These are phyloP conservation scores for Heliconius nattereri DNA, from an alignment of 1,140 invertebrate species.

Conservation along the genomic window DNA sequence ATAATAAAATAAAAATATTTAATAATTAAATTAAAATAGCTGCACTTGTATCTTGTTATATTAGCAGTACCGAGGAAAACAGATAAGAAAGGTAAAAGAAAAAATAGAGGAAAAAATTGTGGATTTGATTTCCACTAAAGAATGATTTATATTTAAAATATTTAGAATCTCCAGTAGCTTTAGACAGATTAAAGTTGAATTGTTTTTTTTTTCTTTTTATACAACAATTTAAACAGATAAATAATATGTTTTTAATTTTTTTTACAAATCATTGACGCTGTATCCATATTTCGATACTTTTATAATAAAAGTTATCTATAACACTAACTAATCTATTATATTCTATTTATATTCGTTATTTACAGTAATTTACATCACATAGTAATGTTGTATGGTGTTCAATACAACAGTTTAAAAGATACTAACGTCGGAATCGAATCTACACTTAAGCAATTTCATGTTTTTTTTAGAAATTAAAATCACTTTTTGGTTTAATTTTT, in stretches of 20 bases:
- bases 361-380: constrained; percentile 79
- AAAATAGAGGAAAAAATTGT: no score
- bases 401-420: constrained; percentile 41
- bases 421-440: not conserved
- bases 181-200: not conserved
- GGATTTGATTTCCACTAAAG: no score
- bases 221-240: not conserved
- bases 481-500: not conserved
- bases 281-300: constrained; percentile 19
- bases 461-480: not conserved
- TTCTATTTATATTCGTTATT: constrained; percentile 48
- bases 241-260: not conserved
- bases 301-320: not conserved
- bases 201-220: not conserved
- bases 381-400: constrained; percentile 52
- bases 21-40: no score
- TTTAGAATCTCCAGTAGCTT: no score
- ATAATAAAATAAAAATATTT: no score
- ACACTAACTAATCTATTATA: constrained; percentile 3
- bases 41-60: no score
- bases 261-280: not conserved
- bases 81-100: no score
- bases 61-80: no score
- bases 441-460: not conserved
- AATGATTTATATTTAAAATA: no score